Percentiles rank a stretch among this genome's conserved stretches.
Conservation (phyloP, 2,888 invertebrate genomes). For the Trichopoda pennipes region DNA sequence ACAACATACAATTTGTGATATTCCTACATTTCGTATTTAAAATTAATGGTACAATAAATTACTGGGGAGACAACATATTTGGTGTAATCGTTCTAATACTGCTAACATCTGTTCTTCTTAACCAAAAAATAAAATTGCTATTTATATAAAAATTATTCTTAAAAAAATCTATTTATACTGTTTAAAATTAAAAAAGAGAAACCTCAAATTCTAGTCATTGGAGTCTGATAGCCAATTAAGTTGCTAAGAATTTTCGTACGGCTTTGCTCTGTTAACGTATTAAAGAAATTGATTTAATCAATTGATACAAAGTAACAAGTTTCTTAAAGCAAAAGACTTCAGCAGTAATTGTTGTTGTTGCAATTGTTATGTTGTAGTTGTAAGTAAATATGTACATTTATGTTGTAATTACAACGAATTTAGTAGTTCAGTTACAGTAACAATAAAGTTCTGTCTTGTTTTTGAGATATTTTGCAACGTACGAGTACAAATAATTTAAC, state of each 20-base stretch:
- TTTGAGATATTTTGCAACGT: constrained; percentile 2
- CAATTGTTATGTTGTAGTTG: constrained; percentile 30
- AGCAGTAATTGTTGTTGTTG: constrained; percentile 2
- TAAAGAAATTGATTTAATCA: constrained; percentile 9
- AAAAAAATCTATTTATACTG: no score
- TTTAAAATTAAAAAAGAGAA: neutral
- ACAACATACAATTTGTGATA: no score
- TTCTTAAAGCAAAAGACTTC: neutral
- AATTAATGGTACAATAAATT: no score
- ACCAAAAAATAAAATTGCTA: neutral
- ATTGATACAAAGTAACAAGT: constrained; percentile 12
- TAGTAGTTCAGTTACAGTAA: constrained; percentile 49
- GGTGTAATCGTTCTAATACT: no score
- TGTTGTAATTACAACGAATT: constrained; percentile 56
- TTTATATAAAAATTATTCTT: constrained; percentile 10
- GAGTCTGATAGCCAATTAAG: neutral
- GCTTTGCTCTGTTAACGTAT: neutral
- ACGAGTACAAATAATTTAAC: constrained; percentile 57
- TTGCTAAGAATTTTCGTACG: neutral
- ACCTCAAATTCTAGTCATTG: neutral
- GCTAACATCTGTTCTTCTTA: no score
- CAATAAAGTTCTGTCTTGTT: constrained; percentile 11
- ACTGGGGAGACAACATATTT: no score
- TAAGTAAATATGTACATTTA: constrained; percentile 21
- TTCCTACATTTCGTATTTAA: no score